A percentile compares a stretch with the other conserved stretches of the same genome.
Evolutionary conservation across 2,113 vertebrate species (phyloP).

Genomic region (Rallus limicola): DNA sequence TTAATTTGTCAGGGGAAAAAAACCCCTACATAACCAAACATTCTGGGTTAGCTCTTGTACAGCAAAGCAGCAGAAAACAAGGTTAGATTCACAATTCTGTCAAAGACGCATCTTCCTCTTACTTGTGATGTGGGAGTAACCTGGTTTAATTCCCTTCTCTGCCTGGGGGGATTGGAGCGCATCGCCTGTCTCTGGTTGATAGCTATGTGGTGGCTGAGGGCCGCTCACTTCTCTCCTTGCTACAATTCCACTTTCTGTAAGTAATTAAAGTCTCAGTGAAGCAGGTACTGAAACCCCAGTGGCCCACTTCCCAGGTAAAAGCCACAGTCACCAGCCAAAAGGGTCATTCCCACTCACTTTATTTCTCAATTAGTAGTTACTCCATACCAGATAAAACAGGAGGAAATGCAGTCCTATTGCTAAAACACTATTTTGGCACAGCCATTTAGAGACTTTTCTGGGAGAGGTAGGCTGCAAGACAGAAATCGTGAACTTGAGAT

Average conservation of each 20-base stretch:
- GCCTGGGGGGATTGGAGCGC: not conserved
- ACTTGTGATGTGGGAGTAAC: constrained; percentile 24
- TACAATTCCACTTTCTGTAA: not conserved
- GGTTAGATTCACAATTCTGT: constrained; percentile 20
- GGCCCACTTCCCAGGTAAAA: constrained; percentile 43
- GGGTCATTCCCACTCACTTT: constrained; percentile 1
- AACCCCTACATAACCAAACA: not conserved
- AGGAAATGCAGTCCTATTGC: not conserved
- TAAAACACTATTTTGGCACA: not conserved
- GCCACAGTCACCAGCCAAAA: constrained; percentile 10
- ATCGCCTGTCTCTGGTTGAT: not conserved
- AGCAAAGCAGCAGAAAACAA: not conserved
- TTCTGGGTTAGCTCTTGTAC: not conserved
- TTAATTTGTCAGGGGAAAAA: not conserved
- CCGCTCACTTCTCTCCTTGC: not conserved
- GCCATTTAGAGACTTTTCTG: not conserved
- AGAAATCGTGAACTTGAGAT: not conserved
- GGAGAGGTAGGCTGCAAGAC: not conserved
- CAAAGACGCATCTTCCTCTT: not conserved
- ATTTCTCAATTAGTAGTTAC: constrained; percentile 45
- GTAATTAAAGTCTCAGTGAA: constrained; percentile 28
- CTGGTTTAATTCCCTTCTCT: constrained; percentile 47
- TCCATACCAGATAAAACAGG: constrained; percentile 5
- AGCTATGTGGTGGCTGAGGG: not conserved
- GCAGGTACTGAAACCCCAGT: constrained; percentile 46